These are phyloP conservation scores for Callipepla californica DNA, from an alignment of 2,113 vertebrate species.

Conservation along the genomic window DNA sequence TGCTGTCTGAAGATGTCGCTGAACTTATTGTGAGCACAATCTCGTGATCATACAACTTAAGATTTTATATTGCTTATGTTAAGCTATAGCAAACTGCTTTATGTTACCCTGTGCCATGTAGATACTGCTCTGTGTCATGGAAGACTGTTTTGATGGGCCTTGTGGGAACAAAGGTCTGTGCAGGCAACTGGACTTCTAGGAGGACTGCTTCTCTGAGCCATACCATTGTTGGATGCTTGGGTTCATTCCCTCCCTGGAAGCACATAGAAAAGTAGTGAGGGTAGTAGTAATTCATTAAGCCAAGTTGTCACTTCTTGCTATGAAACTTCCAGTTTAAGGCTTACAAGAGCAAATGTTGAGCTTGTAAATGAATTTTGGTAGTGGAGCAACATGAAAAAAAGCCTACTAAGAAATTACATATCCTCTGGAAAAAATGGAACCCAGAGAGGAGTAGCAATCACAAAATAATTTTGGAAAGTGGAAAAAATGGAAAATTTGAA, in stretches of 20 bases:
- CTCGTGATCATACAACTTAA: background rate
- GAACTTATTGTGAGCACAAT: background rate
- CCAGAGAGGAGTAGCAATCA: background rate
- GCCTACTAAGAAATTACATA: background rate
- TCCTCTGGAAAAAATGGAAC: background rate
- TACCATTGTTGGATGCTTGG: background rate
- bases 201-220: background rate
- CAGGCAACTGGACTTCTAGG: background rate
- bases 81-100: background rate
- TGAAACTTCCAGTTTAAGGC: background rate
- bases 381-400: background rate
- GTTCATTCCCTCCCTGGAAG: background rate
- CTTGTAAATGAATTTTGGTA: background rate
- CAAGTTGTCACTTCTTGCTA: background rate
- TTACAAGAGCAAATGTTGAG: background rate
- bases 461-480: background rate
- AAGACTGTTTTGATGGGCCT: background rate
- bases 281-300: background rate
- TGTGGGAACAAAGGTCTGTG: accelerated
- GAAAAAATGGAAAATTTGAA: too few species aligned
- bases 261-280: background rate
- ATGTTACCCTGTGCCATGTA: background rate
- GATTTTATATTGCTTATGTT: background rate
- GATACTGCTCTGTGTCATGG: background rate
- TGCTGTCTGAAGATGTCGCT: background rate